Conservation (phyloP, 2,797 vertebrate species). For the Triplophysa yarkandensis region DNA sequence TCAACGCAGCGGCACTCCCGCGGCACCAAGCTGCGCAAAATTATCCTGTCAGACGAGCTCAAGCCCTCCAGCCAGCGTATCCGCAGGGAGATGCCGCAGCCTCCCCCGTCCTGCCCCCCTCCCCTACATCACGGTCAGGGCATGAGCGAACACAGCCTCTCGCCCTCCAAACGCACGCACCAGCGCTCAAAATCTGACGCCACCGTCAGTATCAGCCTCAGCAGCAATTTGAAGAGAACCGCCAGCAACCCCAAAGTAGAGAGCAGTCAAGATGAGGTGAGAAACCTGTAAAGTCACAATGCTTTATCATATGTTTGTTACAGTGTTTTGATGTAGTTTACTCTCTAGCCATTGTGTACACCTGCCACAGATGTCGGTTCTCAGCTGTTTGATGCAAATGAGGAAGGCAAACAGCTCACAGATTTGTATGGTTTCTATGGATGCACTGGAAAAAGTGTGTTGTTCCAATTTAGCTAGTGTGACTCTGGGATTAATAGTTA, state of each 20-base stretch:
- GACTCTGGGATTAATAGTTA: background rate
- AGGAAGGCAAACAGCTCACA: constrained; percentile 1
- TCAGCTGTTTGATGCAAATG: constrained; percentile 32
- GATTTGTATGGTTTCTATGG: constrained; percentile 43
- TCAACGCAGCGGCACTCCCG: constrained; percentile 94
- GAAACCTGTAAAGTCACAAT: constrained; percentile 33
- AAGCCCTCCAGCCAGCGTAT: constrained; percentile 82
- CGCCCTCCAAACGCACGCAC: constrained; percentile 93
- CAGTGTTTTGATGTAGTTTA: background rate
- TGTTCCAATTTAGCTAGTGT: constrained; percentile 6
- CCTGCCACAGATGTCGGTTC: constrained; percentile 7
- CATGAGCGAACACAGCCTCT: constrained; percentile 78
- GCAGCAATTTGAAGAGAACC: constrained; percentile 94
- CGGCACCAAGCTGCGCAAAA: constrained; percentile 89
- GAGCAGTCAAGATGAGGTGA: constrained; percentile 91
- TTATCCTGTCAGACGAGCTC: constrained; percentile 95
- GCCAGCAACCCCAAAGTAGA: constrained; percentile 97
- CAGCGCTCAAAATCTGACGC: constrained; percentile 97
- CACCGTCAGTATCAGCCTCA: constrained; percentile 88
- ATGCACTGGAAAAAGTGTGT: background rate
- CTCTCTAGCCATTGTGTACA: background rate
- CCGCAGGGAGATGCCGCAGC: constrained; percentile 72
- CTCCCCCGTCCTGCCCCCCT: constrained; percentile 68
- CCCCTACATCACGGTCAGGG: constrained; percentile 59
- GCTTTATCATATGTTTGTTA: background rate